Conservation (phyloP, 1,140 invertebrate genomes). For the Sminthurinus signatus region DNA sequence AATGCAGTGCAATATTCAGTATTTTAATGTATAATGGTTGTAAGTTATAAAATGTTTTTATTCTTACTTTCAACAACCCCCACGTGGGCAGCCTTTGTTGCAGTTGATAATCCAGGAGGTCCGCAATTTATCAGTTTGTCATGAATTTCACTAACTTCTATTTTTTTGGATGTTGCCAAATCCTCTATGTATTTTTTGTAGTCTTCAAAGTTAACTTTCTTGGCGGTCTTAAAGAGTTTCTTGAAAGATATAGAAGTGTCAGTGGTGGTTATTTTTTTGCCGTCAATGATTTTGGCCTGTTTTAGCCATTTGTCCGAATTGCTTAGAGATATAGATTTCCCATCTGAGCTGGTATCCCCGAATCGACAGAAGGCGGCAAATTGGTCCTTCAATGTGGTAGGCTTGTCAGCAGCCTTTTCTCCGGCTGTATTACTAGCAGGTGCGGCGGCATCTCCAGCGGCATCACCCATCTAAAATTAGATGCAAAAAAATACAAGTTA, state of each 20-base stretch:
- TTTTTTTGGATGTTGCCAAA: slow-evolving; percentile 69
- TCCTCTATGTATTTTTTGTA: slow-evolving; percentile 77
- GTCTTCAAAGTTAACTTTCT: slow-evolving; percentile 63
- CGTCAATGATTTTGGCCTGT: slow-evolving; percentile 85
- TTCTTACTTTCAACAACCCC: slow-evolving; percentile 73
- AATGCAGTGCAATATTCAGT: no score
- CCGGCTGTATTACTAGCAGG: slow-evolving; percentile 4
- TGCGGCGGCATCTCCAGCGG: slow-evolving; percentile 22
- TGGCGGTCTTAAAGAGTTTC: slow-evolving; percentile 42
- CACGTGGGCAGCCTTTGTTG: slow-evolving; percentile 53
- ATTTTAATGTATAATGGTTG: no score
- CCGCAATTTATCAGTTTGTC: slow-evolving; percentile 66
- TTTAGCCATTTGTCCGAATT: slow-evolving; percentile 80
- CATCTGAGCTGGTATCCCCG: slow-evolving; percentile 77
- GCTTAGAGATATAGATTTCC: slow-evolving; percentile 74
- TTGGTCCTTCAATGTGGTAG: slow-evolving; percentile 46
- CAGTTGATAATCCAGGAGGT: slow-evolving; percentile 18
- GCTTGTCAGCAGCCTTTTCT: background rate
- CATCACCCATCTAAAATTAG: slow-evolving; percentile 36
- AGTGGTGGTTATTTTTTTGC: slow-evolving; percentile 79
- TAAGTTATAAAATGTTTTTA: no score
- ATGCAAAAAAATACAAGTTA: slow-evolving; percentile 7
- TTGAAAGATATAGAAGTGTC: slow-evolving; percentile 85
- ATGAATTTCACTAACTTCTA: slow-evolving; percentile 66
- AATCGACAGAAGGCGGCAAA: slow-evolving; percentile 75